phyloP scores from a whole-genome alignment of 2,113 vertebrate species.

The Aegypius monachus region DNA sequence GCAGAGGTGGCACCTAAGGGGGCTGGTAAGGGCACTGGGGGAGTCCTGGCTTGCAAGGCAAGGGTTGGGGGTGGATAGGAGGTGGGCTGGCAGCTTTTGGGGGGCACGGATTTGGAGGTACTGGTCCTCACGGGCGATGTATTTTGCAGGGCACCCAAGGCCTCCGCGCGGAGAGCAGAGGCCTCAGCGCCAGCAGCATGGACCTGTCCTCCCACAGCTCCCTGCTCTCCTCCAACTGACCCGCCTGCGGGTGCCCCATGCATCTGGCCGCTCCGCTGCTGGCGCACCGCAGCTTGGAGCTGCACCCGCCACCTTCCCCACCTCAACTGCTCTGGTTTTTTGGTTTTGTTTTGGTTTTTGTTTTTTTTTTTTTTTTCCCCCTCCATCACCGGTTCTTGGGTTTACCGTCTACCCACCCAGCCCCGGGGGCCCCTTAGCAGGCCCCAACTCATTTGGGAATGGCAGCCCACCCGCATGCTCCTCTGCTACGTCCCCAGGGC shows the following conservation, averaged over 20 bases:
- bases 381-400: too few relatives aligned
- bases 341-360: too few relatives aligned
- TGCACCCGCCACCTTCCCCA: background rate
- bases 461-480: background rate
- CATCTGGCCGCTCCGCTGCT: background rate
- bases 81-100: background rate
- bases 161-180: conserved; percentile 55
- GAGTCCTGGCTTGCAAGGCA: rapidly evolving
- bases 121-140: background rate
- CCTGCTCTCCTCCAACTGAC: conserved; percentile 64
- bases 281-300: background rate
- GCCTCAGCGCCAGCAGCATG: conserved; percentile 69
- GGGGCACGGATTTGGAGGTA: too few relatives aligned
- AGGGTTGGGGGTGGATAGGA: background rate
- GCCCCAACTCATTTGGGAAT: background rate
- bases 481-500: background rate
- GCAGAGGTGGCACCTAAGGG: rapidly evolving
- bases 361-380: too few relatives aligned
- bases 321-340: background rate
- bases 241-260: background rate
- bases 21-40: rapidly evolving
- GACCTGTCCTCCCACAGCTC: conserved; percentile 70
- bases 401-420: too few relatives aligned
- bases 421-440: too few relatives aligned
- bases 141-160: conserved; percentile 53